Evolutionary conservation across 2,888 invertebrate species (phyloP).

Genomic region (Himalopsyche kuldschensis): DNA sequence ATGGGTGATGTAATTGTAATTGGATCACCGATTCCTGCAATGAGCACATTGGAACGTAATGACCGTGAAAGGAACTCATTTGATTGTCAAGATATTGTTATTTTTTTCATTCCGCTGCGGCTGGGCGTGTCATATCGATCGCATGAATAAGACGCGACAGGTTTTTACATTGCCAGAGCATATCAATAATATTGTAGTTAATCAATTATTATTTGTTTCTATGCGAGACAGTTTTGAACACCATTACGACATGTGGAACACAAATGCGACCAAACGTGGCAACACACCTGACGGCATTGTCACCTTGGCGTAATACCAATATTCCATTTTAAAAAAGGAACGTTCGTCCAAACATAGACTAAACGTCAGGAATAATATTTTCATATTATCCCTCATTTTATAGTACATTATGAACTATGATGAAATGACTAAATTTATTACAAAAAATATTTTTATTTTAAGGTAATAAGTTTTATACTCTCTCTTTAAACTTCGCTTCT

Average conservation of each 20-base stretch:
- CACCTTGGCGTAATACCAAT: too few relatives aligned
- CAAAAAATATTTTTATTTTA: too few relatives aligned
- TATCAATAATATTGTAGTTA: not conserved
- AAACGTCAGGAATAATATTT: too few relatives aligned
- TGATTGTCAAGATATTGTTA: not conserved
- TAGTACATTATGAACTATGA: too few relatives aligned
- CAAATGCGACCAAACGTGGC: too few relatives aligned
- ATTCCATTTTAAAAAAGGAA: too few relatives aligned
- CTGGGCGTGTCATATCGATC: not conserved
- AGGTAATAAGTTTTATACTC: too few relatives aligned
- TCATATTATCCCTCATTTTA: too few relatives aligned
- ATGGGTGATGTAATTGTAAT: not conserved
- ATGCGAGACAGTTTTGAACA: not conserved
- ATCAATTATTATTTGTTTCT: not conserved
- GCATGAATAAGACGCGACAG: not conserved
- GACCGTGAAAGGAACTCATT: slow-evolving; percentile 29
- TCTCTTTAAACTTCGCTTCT: too few relatives aligned
- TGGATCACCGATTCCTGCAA: not conserved
- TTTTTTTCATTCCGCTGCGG: not conserved
- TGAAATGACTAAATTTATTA: too few relatives aligned
- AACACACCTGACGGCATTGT: too few relatives aligned
- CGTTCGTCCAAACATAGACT: too few relatives aligned
- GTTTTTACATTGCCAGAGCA: not conserved
- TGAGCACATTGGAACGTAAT: slow-evolving; percentile 20
- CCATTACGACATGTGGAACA: not conserved